Conservation (phyloP, 2,113 vertebrate species). For the Megalops atlanticus region DNA sequence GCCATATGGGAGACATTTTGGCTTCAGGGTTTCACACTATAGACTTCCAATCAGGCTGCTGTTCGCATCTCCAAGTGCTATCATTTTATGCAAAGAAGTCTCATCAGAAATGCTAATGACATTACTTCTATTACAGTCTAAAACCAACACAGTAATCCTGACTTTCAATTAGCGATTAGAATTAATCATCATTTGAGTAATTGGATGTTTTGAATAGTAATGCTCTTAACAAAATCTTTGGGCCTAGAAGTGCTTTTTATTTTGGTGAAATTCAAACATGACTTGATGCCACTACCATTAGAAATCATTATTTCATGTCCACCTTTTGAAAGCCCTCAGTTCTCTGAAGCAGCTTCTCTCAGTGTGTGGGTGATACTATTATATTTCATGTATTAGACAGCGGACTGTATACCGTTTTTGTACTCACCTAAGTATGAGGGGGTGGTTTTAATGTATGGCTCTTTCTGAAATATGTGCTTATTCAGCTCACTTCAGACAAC, state of each 20-base stretch:
- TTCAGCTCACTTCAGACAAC: neutral
- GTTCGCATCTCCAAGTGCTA: conserved; percentile 59
- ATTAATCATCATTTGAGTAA: conserved; percentile 85
- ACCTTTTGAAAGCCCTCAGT: conserved; percentile 17
- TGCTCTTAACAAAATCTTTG: conserved; percentile 75
- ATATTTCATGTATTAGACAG: conserved; percentile 49
- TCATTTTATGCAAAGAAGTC: conserved; percentile 69
- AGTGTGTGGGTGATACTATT: conserved; percentile 47
- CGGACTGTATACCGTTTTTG: conserved; percentile 45
- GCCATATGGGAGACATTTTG: conserved; percentile 66
- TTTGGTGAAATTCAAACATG: conserved; percentile 42
- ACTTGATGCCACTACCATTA: conserved; percentile 46
- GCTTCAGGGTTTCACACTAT: conserved; percentile 69
- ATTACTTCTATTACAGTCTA: conserved; percentile 73
- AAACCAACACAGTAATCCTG: conserved; percentile 78
- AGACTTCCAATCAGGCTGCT: conserved; percentile 65
- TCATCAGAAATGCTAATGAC: conserved; percentile 79
- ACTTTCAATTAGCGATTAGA: conserved; percentile 83
- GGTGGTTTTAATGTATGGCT: conserved; percentile 41
- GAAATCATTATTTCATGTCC: conserved; percentile 47
- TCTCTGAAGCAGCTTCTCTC: conserved; percentile 1
- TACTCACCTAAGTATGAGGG: conserved; percentile 47
- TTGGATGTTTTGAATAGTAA: conserved; percentile 77
- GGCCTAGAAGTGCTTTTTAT: conserved; percentile 59
- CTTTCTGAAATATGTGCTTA: neutral